Evolutionary conservation across 30 jellyfish, hydroid and myxozoan genomes (phyloP), one percentile per base, ranked within the genome.

Genomic region (Hydractinia echinata): DNA sequence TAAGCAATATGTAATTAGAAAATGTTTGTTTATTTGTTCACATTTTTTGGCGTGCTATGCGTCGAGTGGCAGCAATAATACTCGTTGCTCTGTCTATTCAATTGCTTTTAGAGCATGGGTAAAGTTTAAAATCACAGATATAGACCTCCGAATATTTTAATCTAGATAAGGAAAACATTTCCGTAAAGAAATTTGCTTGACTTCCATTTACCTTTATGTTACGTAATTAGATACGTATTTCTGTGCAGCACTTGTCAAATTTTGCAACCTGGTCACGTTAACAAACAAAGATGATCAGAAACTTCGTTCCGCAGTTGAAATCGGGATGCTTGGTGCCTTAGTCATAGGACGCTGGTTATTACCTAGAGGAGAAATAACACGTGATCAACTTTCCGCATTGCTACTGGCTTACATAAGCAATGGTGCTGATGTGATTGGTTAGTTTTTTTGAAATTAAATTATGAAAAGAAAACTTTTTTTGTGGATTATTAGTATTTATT

Each of bases 271-370:
- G 60, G 81, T 50, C 51, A 51, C n/a, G 60, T 8, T 7, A 8
- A 71, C 21, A 14, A 71, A 20, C 60, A 71, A 71, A 4, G 81
- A 71, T 52, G 81, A 71, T 71, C 81, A 71, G 68, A 71, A 71
- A 19, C 68, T 71, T 20, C 81, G 81, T 71, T 30, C 81, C 21
- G 81, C 55, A 20, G 60, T 71, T 8, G 81, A 71, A 51, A 71
- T 71, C n/a, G 81, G 81, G n/a, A 71, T 71, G 81, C 60, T 71
- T 6, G 81, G 81, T 15, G 81, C 81, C 10, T 58, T 71, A 48
- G 81, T 71, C 55, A 71, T 71, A 58, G 81, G 81, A 20, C 39
- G 81, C 15, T 71, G 81, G 81, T 7, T 71, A n/a, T 52, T 71
- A 50, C 81, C 81, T 8, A 48, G 81, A n/a, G 81, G 81, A 19